These are phyloP conservation scores for Mohoua ochrocephala DNA, from an alignment of 2,113 vertebrate genomes.

Conservation along the genomic window DNA sequence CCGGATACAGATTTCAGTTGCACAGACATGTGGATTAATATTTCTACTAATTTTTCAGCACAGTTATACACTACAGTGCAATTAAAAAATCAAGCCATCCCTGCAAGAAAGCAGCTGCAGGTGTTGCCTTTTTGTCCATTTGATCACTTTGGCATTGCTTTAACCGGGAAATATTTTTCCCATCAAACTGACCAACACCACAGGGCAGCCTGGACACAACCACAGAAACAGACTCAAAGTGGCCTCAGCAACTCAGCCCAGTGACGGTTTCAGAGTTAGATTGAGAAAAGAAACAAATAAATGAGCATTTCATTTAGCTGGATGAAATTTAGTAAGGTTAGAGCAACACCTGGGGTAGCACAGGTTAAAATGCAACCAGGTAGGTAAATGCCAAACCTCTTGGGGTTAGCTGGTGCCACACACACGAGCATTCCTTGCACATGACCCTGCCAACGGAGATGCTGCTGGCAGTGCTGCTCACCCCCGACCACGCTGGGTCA, in stretches of 20 bases:
- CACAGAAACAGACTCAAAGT: background rate
- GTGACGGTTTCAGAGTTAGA: background rate
- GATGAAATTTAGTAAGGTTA: slow-evolving; percentile 57
- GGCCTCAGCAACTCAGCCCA: background rate
- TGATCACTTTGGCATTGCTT: background rate
- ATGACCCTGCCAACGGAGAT: background rate
- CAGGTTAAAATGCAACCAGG: slow-evolving; percentile 14
- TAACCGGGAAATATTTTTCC: background rate
- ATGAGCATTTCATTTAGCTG: background rate
- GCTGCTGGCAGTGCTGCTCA: slow-evolving; percentile 77
- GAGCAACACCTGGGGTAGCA: slow-evolving; percentile 24
- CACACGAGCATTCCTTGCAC: slow-evolving; percentile 60
- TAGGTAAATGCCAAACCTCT: background rate
- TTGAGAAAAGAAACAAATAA: background rate
- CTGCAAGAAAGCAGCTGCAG: background rate
- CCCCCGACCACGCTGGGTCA: slow-evolving; percentile 79
- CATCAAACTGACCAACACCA: background rate
- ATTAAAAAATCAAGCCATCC: background rate
- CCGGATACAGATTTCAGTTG: background rate
- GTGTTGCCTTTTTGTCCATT: background rate
- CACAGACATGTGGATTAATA: background rate
- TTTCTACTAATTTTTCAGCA: background rate
- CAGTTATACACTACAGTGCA: background rate
- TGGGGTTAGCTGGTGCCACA: slow-evolving; percentile 62
- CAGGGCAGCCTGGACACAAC: background rate